These are phyloP conservation scores for Felis catus DNA, from an alignment of 2,113 vertebrate genomes.

Conservation along the genomic window F.catus_Fca126_mat1.0 CM031416.1:109419501-109420000, in stretches of 20 bases:
- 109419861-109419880: no score
- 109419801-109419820: no score
- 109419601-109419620: conserved; percentile 8
- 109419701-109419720: neutral
- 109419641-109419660: neutral
- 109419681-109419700: conserved; percentile 36
- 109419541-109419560: conserved; percentile 53
- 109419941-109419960: no score
- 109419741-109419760: neutral
- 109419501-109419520: neutral
- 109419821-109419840: no score
- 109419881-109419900: no score
- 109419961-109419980: no score
- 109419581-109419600: conserved; percentile 52
- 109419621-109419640: neutral
- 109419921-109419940: no score
- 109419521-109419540: conserved; percentile 16
- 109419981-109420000: neutral
- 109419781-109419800: no score
- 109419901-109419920: no score
- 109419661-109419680: neutral
- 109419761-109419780: neutral
- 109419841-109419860: no score
- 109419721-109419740: conserved; percentile 27
- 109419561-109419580: neutral